Conservation (phyloP, 2,797 vertebrate species). For the Microctenopoma lineatum region DNA sequence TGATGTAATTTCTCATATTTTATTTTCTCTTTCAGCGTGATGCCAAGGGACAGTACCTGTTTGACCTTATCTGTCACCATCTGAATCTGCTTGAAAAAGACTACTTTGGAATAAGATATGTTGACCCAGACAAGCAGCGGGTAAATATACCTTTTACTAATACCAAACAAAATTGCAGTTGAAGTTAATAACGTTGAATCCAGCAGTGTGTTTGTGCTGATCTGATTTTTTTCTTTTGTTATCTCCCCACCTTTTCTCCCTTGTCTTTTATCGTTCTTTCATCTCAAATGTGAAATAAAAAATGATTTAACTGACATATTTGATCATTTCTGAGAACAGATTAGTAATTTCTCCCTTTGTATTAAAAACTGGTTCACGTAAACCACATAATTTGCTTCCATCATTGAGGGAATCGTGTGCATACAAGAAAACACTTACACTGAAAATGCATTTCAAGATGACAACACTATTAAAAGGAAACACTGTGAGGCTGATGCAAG, state of each 20-base stretch:
- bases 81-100: conserved; percentile 97
- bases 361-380: neutral
- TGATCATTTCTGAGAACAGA: neutral
- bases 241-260: neutral
- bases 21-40: conserved; percentile 87
- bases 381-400: neutral
- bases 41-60: conserved; percentile 95
- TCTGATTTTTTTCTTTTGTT: conserved; percentile 9
- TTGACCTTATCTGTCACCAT: conserved; percentile 96
- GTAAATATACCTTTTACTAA: conserved; percentile 76
- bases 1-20: neutral
- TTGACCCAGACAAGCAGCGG: conserved; percentile 96
- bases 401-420: neutral
- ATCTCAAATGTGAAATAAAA: neutral
- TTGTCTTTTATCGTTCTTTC: neutral
- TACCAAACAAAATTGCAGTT: neutral
- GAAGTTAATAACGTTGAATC: neutral
- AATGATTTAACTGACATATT: neutral
- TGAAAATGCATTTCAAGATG: neutral
- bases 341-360: neutral
- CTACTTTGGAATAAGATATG: conserved; percentile 96
- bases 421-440: neutral
- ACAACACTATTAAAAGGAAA: conserved; percentile 11
- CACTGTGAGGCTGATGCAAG: conserved; percentile 24
- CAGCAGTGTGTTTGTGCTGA: neutral